These are phyloP conservation scores for Trogon surrucura DNA, from an alignment of 2,113 vertebrate genomes.

Conservation along the genomic window DNA sequence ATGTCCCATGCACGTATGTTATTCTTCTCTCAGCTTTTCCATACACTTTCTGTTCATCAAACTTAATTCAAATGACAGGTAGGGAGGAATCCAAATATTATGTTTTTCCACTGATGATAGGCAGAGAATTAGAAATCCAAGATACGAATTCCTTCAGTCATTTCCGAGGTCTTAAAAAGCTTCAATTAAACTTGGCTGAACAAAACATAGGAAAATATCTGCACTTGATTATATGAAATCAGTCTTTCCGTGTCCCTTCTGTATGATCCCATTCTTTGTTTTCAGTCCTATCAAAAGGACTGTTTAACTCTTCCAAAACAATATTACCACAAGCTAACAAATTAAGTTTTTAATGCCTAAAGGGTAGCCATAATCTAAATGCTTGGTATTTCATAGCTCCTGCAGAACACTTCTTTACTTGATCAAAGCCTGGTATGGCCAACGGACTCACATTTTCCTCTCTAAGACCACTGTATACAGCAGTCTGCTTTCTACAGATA, in stretches of 20 bases:
- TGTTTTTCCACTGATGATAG: background rate
- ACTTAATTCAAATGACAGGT: background rate
- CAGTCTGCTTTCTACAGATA: background rate
- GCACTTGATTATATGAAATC: background rate
- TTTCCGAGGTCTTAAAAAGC: background rate
- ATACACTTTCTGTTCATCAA: background rate
- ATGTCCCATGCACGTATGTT: background rate
- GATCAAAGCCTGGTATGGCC: background rate
- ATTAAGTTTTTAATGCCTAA: background rate
- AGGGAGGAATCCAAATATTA: background rate
- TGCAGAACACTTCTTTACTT: background rate
- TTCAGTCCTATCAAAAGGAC: background rate
- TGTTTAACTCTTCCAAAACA: background rate
- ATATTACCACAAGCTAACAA: background rate
- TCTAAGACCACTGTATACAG: background rate
- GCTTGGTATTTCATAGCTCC: background rate
- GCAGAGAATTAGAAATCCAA: background rate
- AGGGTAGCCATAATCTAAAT: background rate
- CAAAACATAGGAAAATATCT: background rate
- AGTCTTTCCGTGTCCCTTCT: background rate
- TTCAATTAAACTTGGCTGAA: background rate
- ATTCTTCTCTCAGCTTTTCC: background rate
- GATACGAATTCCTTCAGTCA: background rate
- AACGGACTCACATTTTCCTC: background rate
- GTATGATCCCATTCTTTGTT: background rate